phyloP scores from a whole-genome alignment of 30 jellyfish, hydroid and myxozoan species.

The Hydra vulgaris region DNA sequence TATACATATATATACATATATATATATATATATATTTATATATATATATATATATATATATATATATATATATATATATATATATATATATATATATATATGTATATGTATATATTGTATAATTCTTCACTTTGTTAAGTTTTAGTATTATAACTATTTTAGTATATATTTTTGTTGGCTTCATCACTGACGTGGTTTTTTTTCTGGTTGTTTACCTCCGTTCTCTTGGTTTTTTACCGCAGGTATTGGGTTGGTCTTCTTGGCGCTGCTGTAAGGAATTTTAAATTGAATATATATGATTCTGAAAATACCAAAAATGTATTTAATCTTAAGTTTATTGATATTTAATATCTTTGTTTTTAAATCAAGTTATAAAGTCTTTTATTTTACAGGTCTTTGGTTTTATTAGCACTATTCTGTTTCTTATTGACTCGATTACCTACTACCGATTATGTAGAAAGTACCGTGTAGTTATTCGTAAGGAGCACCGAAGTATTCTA shows the following conservation, averaged over 20 bases:
- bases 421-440: conserved; percentile 73
- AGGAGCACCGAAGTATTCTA: conserved; percentile 49
- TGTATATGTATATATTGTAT: too few relatives aligned
- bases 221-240: conserved; percentile 57
- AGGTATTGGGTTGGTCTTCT: conserved; percentile 60
- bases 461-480: conserved; percentile 75
- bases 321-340: too few relatives aligned
- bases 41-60: too few relatives aligned
- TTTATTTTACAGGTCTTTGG: conserved; percentile 64
- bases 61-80: too few relatives aligned
- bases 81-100: too few relatives aligned
- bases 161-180: conserved; percentile 79
- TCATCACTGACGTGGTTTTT: conserved; percentile 73
- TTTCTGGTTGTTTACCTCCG: conserved; percentile 74
- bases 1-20: too few relatives aligned
- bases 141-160: too few relatives aligned
- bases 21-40: too few relatives aligned
- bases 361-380: neutral
- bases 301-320: too few relatives aligned
- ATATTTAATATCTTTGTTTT: neutral
- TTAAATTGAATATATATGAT: neutral
- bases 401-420: conserved; percentile 61
- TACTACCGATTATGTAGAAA: conserved; percentile 74
- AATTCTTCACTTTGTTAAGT: too few relatives aligned
- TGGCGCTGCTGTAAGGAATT: conserved; percentile 83